Conservation (phyloP, 2,113 vertebrate species). For the Actenoides lindsayi region DNA sequence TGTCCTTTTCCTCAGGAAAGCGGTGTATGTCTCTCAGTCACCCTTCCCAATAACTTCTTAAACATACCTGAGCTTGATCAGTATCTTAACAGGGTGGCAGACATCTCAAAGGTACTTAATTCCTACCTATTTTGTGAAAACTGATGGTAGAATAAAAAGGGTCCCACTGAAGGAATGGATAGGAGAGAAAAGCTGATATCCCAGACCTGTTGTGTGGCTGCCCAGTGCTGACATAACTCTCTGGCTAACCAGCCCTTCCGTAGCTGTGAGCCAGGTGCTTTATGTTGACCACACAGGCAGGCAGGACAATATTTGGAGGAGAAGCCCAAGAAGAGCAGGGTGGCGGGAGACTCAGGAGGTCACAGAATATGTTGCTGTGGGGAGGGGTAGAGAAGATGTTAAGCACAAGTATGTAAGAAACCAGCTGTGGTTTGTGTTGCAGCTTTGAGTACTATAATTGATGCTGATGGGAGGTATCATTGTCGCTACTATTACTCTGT, state of each 20-base stretch:
- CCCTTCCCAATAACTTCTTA: neutral
- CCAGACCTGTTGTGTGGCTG: neutral
- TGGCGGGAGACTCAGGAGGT: neutral
- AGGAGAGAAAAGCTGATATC: neutral
- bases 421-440: neutral
- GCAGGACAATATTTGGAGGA: neutral
- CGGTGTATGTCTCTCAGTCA: neutral
- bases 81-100: neutral
- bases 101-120: neutral
- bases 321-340: neutral
- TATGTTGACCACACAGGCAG: neutral
- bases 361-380: neutral
- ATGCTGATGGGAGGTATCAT: neutral
- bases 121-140: neutral
- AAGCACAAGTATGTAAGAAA: neutral
- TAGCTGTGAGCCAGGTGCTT: neutral
- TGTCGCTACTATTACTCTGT: neutral
- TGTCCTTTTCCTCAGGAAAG: neutral
- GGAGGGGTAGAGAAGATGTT: neutral
- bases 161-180: neutral
- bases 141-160: neutral
- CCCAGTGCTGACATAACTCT: neutral
- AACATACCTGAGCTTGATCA: neutral
- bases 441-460: neutral
- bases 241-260: neutral